phyloP scores from a whole-genome alignment of 1,140 invertebrate genomes.

The Doryteuthis pealeii region DNA sequence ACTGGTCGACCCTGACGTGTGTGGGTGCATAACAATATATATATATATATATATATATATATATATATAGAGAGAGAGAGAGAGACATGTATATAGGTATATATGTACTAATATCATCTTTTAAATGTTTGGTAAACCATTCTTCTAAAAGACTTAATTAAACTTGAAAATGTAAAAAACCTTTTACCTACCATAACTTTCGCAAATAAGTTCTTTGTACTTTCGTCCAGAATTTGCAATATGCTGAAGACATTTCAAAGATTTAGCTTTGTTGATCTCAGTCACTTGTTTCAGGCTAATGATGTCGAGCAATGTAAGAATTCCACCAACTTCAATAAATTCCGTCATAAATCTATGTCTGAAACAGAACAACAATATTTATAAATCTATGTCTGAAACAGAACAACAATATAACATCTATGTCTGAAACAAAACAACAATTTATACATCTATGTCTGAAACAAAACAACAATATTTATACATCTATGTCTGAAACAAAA shows the following conservation, averaged over 20 bases:
- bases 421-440: slow-evolving; percentile 50
- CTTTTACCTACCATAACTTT: slow-evolving; percentile 55
- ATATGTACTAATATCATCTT: no score
- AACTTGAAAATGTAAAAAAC: no score
- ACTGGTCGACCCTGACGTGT: no score
- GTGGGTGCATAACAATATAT: no score
- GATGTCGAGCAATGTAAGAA: slow-evolving; percentile 57
- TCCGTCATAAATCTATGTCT: slow-evolving; percentile 60
- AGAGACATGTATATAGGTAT: no score
- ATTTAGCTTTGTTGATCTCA: slow-evolving; percentile 55
- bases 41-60: no score
- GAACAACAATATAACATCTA: no score
- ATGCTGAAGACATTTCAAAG: slow-evolving; percentile 50
- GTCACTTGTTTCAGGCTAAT: slow-evolving; percentile 57
- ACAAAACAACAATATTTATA: no score
- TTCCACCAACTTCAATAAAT: slow-evolving; percentile 59
- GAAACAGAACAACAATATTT: no score
- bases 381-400: slow-evolving; percentile 56
- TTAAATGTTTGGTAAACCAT: no score
- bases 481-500: slow-evolving; percentile 54
- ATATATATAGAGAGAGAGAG: no score
- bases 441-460: slow-evolving; percentile 58
- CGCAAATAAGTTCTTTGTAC: slow-evolving; percentile 61
- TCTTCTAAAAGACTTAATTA: no score
- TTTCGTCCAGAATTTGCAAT: slow-evolving; percentile 58